Base-by-base conservation (phyloP, 2,113 vertebrate species). In the Neofelis nebulosa region DNA sequence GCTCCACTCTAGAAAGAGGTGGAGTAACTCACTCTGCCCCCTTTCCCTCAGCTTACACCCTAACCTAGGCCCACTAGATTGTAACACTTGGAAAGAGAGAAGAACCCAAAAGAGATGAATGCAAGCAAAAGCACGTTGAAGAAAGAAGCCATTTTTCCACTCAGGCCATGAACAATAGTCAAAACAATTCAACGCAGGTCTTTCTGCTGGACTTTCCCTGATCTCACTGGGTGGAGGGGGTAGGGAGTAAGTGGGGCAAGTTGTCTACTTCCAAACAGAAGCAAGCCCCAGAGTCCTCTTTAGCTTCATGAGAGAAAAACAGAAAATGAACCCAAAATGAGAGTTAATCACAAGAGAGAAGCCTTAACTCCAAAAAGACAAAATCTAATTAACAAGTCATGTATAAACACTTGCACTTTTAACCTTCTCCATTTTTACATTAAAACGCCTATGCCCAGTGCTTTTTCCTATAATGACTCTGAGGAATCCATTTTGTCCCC, bases 211-310 rank as follows among this genome's bases (percentile, higher is more conserved):
- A 33, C 29, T 89, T 86, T 57, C 41, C 11, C 48, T 13, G 3
- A 69, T 33, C 33, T 89, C 41, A 25, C 18, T 29, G 3, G 4
- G 33, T 2, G 0, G 21, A 3, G 7, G 12, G 15, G 12, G 2
- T 6, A 1, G 1, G 3, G 13, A 14, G 16, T 21, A 31, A 3
- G 27, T 2, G 55, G 10, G 16, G 3, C 13, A 80, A 33, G 2
- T 8, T 66, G 12, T 79, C 61, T 65, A 21, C 45, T 92, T 52
- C 38, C 7, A 23, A 45, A 79, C 14, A 65, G n/a, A 10, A 90
- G 3, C 16, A 3, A 79, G 52, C 1, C 48, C 63, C 48, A 29
- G 8, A 82, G 13, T 69, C 61, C n/a, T 86, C 7, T 76, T 55
- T 33, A 73, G 41, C 7, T 65, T 38, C n/a, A 50, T 0, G 4